Evolutionary conservation across 2,888 invertebrate species (phyloP).

Genomic region (Pseudococcus jackbeardsleyi): DNA sequence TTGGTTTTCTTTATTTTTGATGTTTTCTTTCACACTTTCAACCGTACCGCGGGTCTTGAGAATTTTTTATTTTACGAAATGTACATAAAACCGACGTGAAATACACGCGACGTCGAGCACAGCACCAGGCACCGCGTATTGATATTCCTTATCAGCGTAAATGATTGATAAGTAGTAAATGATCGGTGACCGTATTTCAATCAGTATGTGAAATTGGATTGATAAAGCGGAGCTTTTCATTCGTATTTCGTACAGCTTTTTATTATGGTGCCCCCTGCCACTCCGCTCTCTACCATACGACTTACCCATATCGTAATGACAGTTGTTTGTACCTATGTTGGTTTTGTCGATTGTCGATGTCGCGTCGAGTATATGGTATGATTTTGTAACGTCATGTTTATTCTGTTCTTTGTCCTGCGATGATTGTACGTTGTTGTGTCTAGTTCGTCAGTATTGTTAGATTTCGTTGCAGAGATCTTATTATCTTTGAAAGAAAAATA

Average conservation of each 20-base stretch:
- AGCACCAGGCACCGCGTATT: background rate
- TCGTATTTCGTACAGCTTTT: background rate
- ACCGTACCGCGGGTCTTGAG: background rate
- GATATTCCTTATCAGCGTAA: slow-evolving; percentile 20
- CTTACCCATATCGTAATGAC: background rate
- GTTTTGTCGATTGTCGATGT: slow-evolving; percentile 14
- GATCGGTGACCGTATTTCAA: slow-evolving; percentile 35
- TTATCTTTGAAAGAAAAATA: background rate
- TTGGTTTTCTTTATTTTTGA: background rate
- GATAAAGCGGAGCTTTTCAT: slow-evolving; percentile 28
- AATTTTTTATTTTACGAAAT: slow-evolving; percentile 22
- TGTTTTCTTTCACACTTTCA: background rate
- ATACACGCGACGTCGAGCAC: background rate
- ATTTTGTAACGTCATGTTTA: slow-evolving; percentile 16
- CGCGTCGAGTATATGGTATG: background rate
- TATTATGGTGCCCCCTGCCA: background rate
- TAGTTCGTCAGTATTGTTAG: background rate
- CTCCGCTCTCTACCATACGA: background rate
- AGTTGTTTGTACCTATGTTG: slow-evolving; percentile 1
- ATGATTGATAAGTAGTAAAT: slow-evolving; percentile 42
- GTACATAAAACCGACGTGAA: background rate
- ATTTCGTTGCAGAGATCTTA: background rate
- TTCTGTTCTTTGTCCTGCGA: slow-evolving; percentile 5
- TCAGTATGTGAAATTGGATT: background rate
- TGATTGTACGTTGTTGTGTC: slow-evolving; percentile 4